A percentile compares a stretch with the other conserved stretches of the same genome.
Evolutionary conservation across 2,797 vertebrate species (phyloP).

Genomic region (Scarus forsteni): DNA sequence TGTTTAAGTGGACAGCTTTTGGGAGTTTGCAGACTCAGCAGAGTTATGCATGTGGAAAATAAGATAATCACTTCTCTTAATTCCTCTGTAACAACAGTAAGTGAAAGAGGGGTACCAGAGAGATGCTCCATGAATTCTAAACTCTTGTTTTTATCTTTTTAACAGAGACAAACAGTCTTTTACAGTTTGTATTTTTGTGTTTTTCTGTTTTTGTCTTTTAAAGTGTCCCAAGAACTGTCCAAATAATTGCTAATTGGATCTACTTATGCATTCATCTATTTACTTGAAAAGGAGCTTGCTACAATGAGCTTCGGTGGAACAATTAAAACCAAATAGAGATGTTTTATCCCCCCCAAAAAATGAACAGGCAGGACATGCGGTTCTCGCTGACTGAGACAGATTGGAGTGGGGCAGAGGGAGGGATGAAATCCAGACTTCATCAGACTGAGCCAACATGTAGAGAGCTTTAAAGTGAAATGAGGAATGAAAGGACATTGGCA

Average conservation of each 20-base stretch:
- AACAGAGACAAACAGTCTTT: not conserved
- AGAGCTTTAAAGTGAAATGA: constrained; percentile 66
- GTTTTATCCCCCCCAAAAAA: constrained; percentile 14
- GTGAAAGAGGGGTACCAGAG: constrained; percentile 5
- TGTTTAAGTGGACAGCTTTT: constrained; percentile 27
- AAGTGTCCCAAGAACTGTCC: not conserved
- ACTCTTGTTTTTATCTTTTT: not conserved
- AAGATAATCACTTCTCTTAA: constrained; percentile 47
- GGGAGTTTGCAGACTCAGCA: constrained; percentile 41
- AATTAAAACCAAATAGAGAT: constrained; percentile 29
- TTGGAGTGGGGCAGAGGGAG: constrained; percentile 40
- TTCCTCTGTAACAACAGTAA: constrained; percentile 50
- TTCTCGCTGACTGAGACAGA: constrained; percentile 39
- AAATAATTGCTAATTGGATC: not conserved
- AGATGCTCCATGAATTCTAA: constrained; percentile 9
- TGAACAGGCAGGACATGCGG: constrained; percentile 42
- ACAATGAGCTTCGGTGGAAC: not conserved
- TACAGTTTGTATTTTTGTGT: not conserved
- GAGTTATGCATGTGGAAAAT: constrained; percentile 49
- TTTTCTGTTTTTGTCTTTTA: not conserved
- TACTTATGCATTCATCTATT: not conserved
- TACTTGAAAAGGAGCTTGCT: not conserved
- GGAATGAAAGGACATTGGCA: constrained; percentile 58
- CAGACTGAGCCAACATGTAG: constrained; percentile 58
- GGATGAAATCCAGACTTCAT: constrained; percentile 66